A percentile compares a stretch with the other conserved stretches of the same genome.
Evolutionary conservation across 2,113 vertebrate species (phyloP).

Genomic region (Enhydra lutris): DNA sequence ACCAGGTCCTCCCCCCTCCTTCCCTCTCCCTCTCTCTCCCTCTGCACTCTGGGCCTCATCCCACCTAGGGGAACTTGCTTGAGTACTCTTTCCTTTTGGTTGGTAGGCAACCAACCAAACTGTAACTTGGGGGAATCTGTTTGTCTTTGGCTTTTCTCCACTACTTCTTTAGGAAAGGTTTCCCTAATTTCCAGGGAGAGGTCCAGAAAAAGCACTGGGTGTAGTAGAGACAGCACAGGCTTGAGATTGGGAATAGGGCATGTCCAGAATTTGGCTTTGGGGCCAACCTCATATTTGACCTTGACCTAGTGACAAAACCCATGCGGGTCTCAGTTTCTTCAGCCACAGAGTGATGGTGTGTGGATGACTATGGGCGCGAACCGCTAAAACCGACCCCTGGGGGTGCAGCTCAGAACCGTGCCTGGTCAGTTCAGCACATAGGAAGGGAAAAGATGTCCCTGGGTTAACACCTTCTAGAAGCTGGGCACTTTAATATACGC

Average conservation of each 20-base stretch:
- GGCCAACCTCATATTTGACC: neutral
- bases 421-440: neutral
- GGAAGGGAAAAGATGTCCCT: neutral
- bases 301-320: neutral
- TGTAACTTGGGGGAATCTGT: neutral
- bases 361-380: no score
- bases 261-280: neutral
- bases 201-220: neutral
- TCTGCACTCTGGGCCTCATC: no score
- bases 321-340: neutral
- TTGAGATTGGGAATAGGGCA: neutral
- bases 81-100: neutral
- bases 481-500: no score
- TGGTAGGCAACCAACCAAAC: neutral
- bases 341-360: neutral
- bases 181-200: neutral
- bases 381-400: no score
- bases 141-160: neutral
- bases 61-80: accelerated
- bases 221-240: neutral
- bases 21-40: neutral
- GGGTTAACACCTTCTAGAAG: neutral
- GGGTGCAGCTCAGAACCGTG: neutral
- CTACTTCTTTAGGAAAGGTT: neutral
- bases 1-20: no score